Evolutionary conservation across 2,113 vertebrate genomes (phyloP).

Genomic region (Chloropsis hardwickii): DNA sequence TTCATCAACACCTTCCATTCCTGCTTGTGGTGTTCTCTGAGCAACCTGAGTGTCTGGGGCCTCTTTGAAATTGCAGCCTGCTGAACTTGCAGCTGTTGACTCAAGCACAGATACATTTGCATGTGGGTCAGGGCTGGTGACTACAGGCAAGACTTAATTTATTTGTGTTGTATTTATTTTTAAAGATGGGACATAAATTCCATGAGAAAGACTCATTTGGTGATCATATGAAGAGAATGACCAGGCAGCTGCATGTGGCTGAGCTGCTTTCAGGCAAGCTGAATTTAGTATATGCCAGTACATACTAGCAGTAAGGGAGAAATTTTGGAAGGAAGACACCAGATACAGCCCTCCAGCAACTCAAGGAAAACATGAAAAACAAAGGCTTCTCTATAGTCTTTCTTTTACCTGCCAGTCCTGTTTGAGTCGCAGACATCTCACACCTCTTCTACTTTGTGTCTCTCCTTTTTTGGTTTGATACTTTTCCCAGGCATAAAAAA

Average conservation of each 20-base stretch:
- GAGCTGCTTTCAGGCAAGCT: not conserved
- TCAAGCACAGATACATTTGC: not conserved
- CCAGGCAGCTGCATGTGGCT: not conserved
- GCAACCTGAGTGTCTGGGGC: not conserved
- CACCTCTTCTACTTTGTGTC: not conserved
- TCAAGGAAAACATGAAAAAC: not conserved
- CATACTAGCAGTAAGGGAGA: not conserved
- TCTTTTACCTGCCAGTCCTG: not conserved
- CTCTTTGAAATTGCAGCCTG: not conserved
- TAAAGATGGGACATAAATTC: slow-evolving; percentile 49
- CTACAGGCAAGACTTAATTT: not conserved
- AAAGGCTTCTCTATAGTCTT: not conserved
- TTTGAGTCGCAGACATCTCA: not conserved
- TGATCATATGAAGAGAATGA: slow-evolving; percentile 31
- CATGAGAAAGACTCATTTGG: slow-evolving; percentile 24
- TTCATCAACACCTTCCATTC: not conserved
- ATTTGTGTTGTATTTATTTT: slow-evolving; percentile 7
- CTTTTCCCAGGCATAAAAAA: not conserved
- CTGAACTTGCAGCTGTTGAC: slow-evolving; percentile 14
- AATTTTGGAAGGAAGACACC: not conserved
- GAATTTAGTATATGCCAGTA: not conserved
- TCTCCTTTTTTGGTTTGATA: not conserved
- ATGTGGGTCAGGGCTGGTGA: not conserved
- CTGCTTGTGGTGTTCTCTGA: not conserved
- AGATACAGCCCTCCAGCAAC: not conserved